Percentiles rank a stretch among this genome's conserved stretches.
These are phyloP conservation scores for Crossoptilon crossoptilon DNA, from an alignment of 2,797 vertebrate genomes.

Conservation along the genomic window DNA sequence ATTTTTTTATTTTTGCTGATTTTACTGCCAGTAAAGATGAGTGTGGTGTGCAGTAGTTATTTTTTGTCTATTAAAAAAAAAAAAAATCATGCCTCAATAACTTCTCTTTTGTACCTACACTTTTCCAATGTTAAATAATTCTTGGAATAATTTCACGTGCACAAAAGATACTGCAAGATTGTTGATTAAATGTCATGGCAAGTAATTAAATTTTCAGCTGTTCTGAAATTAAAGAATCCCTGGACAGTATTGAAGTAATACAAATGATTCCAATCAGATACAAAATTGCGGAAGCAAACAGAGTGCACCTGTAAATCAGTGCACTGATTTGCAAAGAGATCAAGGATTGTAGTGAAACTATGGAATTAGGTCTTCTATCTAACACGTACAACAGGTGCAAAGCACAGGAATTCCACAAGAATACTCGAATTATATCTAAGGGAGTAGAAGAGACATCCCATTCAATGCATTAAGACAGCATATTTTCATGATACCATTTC, in stretches of 20 bases:
- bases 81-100: background rate
- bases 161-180: background rate
- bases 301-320: background rate
- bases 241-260: background rate
- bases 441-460: background rate
- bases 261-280: background rate
- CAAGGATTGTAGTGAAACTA: background rate
- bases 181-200: slow-evolving; percentile 10
- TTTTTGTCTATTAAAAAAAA: background rate
- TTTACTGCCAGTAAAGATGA: background rate
- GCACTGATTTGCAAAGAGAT: background rate
- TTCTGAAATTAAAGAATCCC: background rate
- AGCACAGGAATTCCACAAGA: background rate
- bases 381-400: background rate
- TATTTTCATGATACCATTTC: background rate
- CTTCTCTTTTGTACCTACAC: background rate
- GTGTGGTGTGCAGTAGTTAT: background rate
- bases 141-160: background rate
- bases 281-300: background rate
- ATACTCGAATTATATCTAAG: background rate
- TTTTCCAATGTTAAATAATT: background rate
- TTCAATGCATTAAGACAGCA: background rate
- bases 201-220: background rate
- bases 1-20: background rate
- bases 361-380: background rate